Evolutionary conservation across 2,888 invertebrate species (phyloP).

Genomic region (Pycnomerus fuliginosus): DNA sequence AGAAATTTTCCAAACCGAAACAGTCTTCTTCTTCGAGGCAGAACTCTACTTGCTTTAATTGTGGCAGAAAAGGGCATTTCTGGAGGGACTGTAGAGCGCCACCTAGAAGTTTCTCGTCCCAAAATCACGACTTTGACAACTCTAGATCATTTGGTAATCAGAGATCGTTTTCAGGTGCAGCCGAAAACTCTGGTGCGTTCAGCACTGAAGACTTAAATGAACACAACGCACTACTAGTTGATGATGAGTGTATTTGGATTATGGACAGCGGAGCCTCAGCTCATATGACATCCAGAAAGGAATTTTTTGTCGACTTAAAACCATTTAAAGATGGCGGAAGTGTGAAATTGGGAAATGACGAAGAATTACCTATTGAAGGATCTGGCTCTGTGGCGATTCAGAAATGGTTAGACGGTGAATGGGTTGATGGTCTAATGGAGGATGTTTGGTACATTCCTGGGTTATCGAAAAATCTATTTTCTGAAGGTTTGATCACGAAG

Average conservation of each 20-base stretch:
- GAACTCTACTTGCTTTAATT: constrained; percentile 28
- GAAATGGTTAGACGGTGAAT: constrained; percentile 29
- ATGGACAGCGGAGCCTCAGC: constrained; percentile 35
- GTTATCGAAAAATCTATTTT: constrained; percentile 42
- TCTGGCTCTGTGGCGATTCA: constrained; percentile 31
- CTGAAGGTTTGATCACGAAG: constrained; percentile 36
- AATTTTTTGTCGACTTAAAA: too few species aligned
- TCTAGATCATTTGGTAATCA: too few species aligned
- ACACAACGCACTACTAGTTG: too few species aligned
- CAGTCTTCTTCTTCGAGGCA: too few species aligned
- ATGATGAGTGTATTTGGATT: constrained; percentile 27
- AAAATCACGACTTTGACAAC: too few species aligned
- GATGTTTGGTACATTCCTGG: constrained; percentile 39
- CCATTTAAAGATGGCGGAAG: background rate
- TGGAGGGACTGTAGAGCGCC: constrained; percentile 18
- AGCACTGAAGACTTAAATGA: too few species aligned
- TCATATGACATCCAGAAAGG: constrained; percentile 32
- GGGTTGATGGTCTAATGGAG: constrained; percentile 28
- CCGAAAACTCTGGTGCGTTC: too few species aligned
- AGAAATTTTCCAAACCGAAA: background rate
- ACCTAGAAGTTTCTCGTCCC: constrained; percentile 1
- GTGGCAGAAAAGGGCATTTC: constrained; percentile 25
- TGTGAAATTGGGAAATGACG: constrained; percentile 30
- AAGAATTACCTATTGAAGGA: constrained; percentile 28
- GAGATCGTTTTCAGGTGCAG: too few species aligned